Percentiles rank a stretch among this genome's conserved stretches.
phyloP scores from a whole-genome alignment of 2,797 vertebrate genomes.

The Margarornis squamiger region DNA sequence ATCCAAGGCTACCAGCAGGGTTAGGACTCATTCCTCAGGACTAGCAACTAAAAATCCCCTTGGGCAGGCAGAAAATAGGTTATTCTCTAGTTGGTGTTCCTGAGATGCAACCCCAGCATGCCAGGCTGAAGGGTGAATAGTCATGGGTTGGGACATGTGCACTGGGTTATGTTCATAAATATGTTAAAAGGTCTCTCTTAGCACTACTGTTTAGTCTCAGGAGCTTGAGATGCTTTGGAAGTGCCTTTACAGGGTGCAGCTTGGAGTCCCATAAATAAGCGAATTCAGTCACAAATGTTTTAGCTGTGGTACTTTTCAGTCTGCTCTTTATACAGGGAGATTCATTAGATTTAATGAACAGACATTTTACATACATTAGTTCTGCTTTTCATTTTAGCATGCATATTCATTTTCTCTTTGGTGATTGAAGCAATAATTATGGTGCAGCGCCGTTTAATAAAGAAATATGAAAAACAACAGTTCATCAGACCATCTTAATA shows the following conservation, averaged over 20 bases:
- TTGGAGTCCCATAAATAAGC: background rate
- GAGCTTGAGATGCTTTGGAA: background rate
- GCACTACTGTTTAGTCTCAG: background rate
- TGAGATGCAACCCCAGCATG: background rate
- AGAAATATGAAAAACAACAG: conserved; percentile 7
- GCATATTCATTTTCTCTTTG: conserved; percentile 24
- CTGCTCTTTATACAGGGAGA: background rate
- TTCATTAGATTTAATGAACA: conserved; percentile 32
- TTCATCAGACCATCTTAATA: background rate
- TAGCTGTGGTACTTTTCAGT: background rate
- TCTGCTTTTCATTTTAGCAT: conserved; percentile 19
- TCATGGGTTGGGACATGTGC: background rate
- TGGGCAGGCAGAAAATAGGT: background rate
- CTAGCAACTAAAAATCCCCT: background rate
- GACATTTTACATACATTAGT: conserved; percentile 10
- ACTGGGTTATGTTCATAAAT: background rate
- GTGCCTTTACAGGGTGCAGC: background rate
- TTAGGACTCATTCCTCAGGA: background rate
- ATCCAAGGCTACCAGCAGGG: background rate
- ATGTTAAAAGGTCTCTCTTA: background rate
- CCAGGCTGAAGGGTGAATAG: background rate
- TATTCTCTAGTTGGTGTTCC: background rate
- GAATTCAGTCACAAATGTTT: conserved; percentile 11
- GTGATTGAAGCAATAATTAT: conserved; percentile 11
- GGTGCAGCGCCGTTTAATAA: background rate